Base-by-base conservation (phyloP, 2,888 invertebrate genomes). In the Caenorhabditis sp. region DNA sequence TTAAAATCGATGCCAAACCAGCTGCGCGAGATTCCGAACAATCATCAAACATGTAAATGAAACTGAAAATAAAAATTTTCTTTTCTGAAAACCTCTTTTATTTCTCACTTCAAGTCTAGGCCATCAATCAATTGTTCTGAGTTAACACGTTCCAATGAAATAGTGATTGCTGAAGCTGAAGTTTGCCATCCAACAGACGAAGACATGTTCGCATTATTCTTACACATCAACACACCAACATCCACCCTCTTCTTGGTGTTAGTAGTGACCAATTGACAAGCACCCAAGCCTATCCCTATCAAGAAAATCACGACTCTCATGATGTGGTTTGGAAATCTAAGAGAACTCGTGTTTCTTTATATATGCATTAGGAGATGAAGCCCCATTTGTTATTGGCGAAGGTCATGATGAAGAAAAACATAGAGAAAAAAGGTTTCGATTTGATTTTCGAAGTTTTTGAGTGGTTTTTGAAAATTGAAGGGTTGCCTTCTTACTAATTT, bases 61-160 rank as follows among this genome's bases (percentile, higher is more conserved):
- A 78, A 21, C 80, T 80, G 59, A 59, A 69, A 58, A 21, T 36
- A 17, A n/a, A n/a, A n/a, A n/a, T n/a, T n/a, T n/a, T n/a, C n/a
- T n/a, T n/a, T n/a, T n/a, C n/a, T n/a, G n/a, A n/a, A n/a, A n/a
- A n/a, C n/a, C n/a, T n/a, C n/a, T n/a, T 8, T 57, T 0, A 31
- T 7, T 12, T 26, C 69, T 20, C 8, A 78, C 77, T 76, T 70
- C 4, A 80, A 64, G 38, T 77, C 62, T 57, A 77, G 60, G 36
- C 56, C 65, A 63, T 80, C 70, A 5, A 78, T 57, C 17, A 80
- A 52, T 17, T 63, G 67, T 54, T 80, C 80, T 3, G 60, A 49
- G 10, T 65, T 61, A 23, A 78, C 70, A 17, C 80, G 67, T 57
- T 80, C 77, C 73, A 80, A 63, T 56, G 76, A 76, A 14, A 80